Conservation (phyloP, 2,888 invertebrate species). For the Abrostola triplasia region DNA sequence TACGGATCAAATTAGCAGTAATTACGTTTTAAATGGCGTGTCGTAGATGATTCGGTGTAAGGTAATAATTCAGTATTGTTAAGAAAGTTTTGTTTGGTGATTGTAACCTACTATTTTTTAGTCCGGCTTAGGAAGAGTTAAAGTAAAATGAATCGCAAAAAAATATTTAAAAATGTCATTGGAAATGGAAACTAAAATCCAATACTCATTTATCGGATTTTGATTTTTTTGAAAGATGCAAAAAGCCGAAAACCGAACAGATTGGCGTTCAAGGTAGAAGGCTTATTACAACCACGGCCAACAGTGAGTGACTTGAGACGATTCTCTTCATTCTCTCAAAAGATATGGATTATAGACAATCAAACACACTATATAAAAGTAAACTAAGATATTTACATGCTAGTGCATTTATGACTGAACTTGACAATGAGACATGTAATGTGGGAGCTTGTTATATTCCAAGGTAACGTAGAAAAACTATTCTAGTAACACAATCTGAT, state of each 20-base stretch:
- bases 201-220: too few species aligned
- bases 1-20: slow-evolving; percentile 55
- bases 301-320: too few species aligned
- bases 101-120: background rate
- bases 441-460: slow-evolving; percentile 32
- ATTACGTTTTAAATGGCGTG: slow-evolving; percentile 41
- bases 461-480: slow-evolving; percentile 16
- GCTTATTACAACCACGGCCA: too few species aligned
- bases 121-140: background rate
- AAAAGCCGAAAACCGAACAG: too few species aligned
- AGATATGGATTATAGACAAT: too few species aligned
- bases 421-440: slow-evolving; percentile 42
- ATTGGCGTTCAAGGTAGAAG: too few species aligned
- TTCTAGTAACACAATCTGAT: background rate
- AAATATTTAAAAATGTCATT: background rate
- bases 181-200: too few species aligned
- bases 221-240: too few species aligned
- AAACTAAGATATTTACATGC: background rate
- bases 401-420: background rate
- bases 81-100: background rate
- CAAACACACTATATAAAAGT: background rate
- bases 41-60: slow-evolving; percentile 9
- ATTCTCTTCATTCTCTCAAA: too few species aligned
- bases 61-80: slow-evolving; percentile 10
- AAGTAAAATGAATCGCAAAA: background rate